A percentile compares a stretch with the other conserved stretches of the same genome.
Conservation (phyloP, 1,140 invertebrate species). For the Drosophila yakuba region DNA sequence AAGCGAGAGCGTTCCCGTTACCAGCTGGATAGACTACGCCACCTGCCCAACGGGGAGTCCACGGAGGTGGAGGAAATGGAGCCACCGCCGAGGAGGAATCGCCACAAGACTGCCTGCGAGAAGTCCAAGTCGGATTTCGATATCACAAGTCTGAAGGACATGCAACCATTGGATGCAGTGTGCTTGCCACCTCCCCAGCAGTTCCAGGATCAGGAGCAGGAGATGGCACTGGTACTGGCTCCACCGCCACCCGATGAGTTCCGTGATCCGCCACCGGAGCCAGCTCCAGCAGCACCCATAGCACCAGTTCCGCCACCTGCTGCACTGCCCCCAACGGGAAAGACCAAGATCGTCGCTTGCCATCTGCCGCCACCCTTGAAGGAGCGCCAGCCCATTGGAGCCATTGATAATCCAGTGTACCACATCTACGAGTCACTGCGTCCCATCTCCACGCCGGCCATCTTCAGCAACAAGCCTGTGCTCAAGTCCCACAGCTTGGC, state of each 20-base stretch:
- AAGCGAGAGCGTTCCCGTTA: slow-evolving; percentile 71
- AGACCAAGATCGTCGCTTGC: slow-evolving; percentile 45
- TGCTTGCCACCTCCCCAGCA: slow-evolving; percentile 92
- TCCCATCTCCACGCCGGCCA: slow-evolving; percentile 85
- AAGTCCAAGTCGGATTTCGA: slow-evolving; percentile 87
- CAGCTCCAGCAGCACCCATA: slow-evolving; percentile 37
- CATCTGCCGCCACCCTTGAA: slow-evolving; percentile 63
- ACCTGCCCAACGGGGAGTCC: slow-evolving; percentile 74
- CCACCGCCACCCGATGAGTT: slow-evolving; percentile 90
- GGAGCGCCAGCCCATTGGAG: slow-evolving; percentile 72
- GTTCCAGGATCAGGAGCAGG: slow-evolving; percentile 90
- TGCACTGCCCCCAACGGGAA: slow-evolving; percentile 21
- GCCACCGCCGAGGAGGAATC: slow-evolving; percentile 63
- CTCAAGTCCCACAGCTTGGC: slow-evolving; percentile 87
- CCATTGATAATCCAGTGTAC: slow-evolving; percentile 91
- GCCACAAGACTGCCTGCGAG: slow-evolving; percentile 62
- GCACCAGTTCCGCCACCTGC: slow-evolving; percentile 3
- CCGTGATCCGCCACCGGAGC: slow-evolving; percentile 85
- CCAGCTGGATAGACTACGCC: slow-evolving; percentile 68
- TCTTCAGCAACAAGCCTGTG: slow-evolving; percentile 84
- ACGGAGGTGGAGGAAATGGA: slow-evolving; percentile 80
- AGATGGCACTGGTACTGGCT: slow-evolving; percentile 44
- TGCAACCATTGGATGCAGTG: slow-evolving; percentile 90
- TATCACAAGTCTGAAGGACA: slow-evolving; percentile 85
- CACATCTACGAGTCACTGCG: slow-evolving; percentile 90